Conservation (phyloP, 2,888 invertebrate genomes). For the Nephrotoma appendiculata region DNA sequence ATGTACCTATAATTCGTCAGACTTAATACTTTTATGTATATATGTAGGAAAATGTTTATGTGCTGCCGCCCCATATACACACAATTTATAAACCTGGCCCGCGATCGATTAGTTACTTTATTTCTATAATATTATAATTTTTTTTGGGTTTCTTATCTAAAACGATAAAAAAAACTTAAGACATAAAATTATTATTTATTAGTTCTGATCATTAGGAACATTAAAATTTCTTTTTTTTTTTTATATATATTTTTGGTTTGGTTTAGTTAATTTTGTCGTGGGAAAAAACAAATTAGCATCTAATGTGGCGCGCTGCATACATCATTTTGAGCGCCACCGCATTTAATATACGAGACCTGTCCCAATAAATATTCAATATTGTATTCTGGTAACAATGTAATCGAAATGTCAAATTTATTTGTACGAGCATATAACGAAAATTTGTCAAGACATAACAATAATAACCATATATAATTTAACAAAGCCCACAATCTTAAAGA, state of each 20-base stretch:
- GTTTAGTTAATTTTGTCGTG: neutral
- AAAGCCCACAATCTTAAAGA: neutral
- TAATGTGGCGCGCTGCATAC: neutral
- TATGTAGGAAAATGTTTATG: neutral
- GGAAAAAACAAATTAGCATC: neutral
- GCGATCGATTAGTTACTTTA: neutral
- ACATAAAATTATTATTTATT: neutral
- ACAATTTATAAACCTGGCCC: neutral
- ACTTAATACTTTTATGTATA: neutral
- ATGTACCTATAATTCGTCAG: neutral
- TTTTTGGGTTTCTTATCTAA: neutral
- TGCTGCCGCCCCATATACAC: neutral
- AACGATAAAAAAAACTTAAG: neutral
- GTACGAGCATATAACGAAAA: neutral
- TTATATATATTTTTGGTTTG: neutral
- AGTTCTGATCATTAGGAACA: neutral
- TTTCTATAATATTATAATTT: neutral
- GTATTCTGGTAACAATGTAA: neutral
- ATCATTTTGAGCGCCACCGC: neutral
- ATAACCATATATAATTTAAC: neutral
- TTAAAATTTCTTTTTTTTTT: neutral
- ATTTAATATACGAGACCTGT: neutral
- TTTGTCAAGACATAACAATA: neutral
- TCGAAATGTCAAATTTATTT: neutral
- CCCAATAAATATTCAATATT: neutral